Evolutionary conservation across 2,113 vertebrate species (phyloP), one percentile per base, ranked within the genome.

Genomic region (Aphelocoma coerulescens): DNA sequence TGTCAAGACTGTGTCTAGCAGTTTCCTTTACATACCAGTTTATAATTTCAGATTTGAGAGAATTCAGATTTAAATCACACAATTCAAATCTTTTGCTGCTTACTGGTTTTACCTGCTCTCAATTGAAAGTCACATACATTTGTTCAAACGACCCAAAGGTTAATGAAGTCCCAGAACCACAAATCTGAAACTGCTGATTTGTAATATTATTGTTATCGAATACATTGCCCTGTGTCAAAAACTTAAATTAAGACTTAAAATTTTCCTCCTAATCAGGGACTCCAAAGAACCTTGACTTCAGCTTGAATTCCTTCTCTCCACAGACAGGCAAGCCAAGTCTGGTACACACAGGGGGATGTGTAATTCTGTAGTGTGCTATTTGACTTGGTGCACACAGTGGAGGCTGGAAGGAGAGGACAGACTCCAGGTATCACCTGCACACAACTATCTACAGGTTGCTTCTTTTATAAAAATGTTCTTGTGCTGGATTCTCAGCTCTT

Each of bases 321-420:
- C 24, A 89, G 26, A 54, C 10, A 52, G 23, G 8, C 43, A 55
- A 51, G 13, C 44, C 18, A 85, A 67, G 21, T 8, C 62, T 46
- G 55, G 35, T 9, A 65, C 10, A 58, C 17, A 13, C 11, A 52
- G 16, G 26, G 13, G 19, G 10, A 51, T 0, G 0, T 19, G 19
- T 9, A 5, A 67, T 39, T 55, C 62, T 69, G 21, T 30, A 35
- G 10, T 8, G 11, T 13, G 23, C 15, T 52, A 5, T n/a, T 44
- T 44, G 9, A 82, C 35, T 39, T 19, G 6, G 12, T 35, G 37
- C 7, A 8, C 3, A 7, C 18, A 52, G n/a, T 3, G 9, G 5
- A 37, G 39, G 6, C 14, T 28, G 5, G 9, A 55, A 78, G 16
- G 16, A 6, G 3, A 67, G 20, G n/a, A 52, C 16, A 71, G 41